Conservation (phyloP, 2,797 vertebrate species). For the Lophius americanus region DNA sequence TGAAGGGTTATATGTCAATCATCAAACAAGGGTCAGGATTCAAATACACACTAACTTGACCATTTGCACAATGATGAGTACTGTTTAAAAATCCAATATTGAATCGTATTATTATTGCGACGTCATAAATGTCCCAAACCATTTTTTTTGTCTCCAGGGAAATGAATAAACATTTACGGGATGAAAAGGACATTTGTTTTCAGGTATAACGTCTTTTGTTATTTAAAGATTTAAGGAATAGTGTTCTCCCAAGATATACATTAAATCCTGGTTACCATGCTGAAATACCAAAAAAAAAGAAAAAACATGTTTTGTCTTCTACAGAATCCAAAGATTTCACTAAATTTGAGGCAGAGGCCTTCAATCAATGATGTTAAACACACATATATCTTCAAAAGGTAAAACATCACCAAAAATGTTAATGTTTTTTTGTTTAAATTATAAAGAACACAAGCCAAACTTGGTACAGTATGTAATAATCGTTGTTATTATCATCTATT, state of each 20-base stretch:
- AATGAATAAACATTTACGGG: constrained; percentile 93
- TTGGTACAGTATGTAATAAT: neutral
- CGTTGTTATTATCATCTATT: neutral
- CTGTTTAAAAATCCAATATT: no score
- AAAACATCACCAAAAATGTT: constrained; percentile 12
- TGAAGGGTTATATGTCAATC: no score
- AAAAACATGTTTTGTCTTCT: constrained; percentile 48
- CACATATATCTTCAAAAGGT: constrained; percentile 82
- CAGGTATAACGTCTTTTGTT: constrained; percentile 78
- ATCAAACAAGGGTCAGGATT: no score
- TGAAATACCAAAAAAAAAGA: no score
- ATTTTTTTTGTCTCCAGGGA: constrained; percentile 79
- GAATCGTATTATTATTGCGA: neutral
- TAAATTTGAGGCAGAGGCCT: constrained; percentile 77
- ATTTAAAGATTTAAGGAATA: neutral
- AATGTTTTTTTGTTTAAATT: no score
- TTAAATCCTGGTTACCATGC: neutral
- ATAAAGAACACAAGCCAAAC: neutral
- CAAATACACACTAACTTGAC: no score
- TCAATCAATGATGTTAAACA: constrained; percentile 78
- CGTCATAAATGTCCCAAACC: neutral
- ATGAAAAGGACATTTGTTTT: constrained; percentile 87
- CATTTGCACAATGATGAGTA: no score
- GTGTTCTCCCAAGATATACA: neutral
- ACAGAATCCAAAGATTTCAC: constrained; percentile 82